These are phyloP conservation scores for Merodon equestris DNA, from an alignment of 2,888 invertebrate species.

Conservation along the genomic window DNA sequence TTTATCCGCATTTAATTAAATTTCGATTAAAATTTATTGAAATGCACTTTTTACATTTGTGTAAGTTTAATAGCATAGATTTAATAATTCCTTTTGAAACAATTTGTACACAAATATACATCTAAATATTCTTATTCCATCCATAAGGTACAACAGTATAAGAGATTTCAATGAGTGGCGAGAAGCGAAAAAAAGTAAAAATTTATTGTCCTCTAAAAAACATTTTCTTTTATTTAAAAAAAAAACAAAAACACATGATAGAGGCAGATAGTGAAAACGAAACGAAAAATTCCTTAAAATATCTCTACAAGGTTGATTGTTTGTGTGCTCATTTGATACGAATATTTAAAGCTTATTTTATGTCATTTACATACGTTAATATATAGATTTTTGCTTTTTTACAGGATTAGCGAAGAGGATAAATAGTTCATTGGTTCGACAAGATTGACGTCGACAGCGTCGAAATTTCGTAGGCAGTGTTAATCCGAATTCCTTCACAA, in stretches of 20 bases:
- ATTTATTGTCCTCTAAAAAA: constrained; percentile 57
- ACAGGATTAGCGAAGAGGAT: constrained; percentile 30
- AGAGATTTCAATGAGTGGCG: constrained; percentile 16
- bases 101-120: constrained; percentile 48
- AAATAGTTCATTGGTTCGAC: constrained; percentile 4
- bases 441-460: background rate
- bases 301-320: constrained; percentile 57
- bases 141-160: constrained; percentile 54
- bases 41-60: too few relatives aligned
- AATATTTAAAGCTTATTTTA: constrained; percentile 40
- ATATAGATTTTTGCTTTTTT: constrained; percentile 44
- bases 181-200: background rate
- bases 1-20: too few relatives aligned
- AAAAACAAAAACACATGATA: constrained; percentile 24
- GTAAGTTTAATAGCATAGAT: background rate
- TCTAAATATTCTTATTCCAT: constrained; percentile 17
- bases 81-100: constrained; percentile 7
- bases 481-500: constrained; percentile 42
- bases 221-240: constrained; percentile 35
- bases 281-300: constrained; percentile 39
- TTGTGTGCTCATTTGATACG: constrained; percentile 57
- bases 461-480: constrained; percentile 62
- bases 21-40: too few relatives aligned
- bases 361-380: constrained; percentile 33
- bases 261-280: constrained; percentile 21